These are phyloP conservation scores for Crax fasciolata DNA, from an alignment of 2,797 vertebrate genomes.

Conservation along the genomic window DNA sequence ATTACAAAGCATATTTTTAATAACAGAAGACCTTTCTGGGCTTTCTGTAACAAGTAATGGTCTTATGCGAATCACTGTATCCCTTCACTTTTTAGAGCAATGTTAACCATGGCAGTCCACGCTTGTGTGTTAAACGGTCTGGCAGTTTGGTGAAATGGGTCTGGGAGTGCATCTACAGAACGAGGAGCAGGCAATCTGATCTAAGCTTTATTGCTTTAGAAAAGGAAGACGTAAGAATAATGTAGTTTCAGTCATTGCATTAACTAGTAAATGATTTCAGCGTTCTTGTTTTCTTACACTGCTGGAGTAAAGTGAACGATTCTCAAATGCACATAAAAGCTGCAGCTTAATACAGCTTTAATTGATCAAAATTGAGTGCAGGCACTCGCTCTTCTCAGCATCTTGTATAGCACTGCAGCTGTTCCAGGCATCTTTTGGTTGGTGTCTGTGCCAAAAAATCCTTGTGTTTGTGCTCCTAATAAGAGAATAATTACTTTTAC, in stretches of 20 bases:
- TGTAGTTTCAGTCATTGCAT: constrained; percentile 22
- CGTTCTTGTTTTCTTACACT: constrained; percentile 50
- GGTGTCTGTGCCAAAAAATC: constrained; percentile 65
- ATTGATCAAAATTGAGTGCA: constrained; percentile 71
- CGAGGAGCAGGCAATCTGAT: not conserved
- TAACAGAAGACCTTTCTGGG: not conserved
- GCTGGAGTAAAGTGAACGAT: constrained; percentile 47
- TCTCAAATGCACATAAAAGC: constrained; percentile 53
- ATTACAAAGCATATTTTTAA: constrained; percentile 26
- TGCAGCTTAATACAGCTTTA: constrained; percentile 63
- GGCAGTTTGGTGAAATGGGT: not conserved
- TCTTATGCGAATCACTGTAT: not conserved
- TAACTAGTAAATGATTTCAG: constrained; percentile 49
- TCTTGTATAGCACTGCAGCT: constrained; percentile 71
- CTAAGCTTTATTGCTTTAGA: not conserved
- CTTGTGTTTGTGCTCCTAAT: constrained; percentile 59
- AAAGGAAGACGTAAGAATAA: not conserved
- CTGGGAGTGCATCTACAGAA: not conserved
- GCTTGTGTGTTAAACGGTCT: not conserved
- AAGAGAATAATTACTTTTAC: constrained; percentile 67
- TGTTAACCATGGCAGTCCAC: not conserved
- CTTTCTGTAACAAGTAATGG: not conserved
- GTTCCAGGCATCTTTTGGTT: constrained; percentile 47
- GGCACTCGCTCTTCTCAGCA: constrained; percentile 63
- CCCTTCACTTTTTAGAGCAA: not conserved